Evolutionary conservation across 1,140 invertebrate species (phyloP), one percentile per base, ranked within the genome.

Genomic region (Chymomyza costata): DNA sequence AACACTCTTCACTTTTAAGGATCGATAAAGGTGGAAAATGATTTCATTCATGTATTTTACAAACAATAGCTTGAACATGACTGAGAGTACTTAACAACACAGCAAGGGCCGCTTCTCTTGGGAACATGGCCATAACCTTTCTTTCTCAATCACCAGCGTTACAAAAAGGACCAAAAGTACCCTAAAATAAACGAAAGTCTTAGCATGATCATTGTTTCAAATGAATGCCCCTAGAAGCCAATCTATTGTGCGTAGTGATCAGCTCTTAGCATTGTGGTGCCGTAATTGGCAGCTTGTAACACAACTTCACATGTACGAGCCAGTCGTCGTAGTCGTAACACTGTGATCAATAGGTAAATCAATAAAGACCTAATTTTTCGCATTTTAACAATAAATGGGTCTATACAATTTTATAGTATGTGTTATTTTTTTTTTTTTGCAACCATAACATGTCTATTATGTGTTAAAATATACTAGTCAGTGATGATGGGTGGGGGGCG

Each of bases 21-120:
- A 64, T 67, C 59, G 63, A 54, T 65, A 68, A 67, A 57, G 71
- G 59, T 73, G 63, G 64, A 78, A 78, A 67, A 73, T 78, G 25
- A 78, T 73, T 80, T 63, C 65, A 73, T 80, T 73, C 67, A 80
- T 61, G 54, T 34, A 45, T n/a, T n/a, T 44, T n/a, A 46, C 39
- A 41, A 56, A 78, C 66, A 71, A 71, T 66, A 41, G 38, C 28
- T 32, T 15, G 21, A 31, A 57, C 46, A 53, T 34, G 32, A 37
- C 43, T 28, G 40, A 71, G 40, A 55, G 52, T 80, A 73, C 73
- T 80, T 78, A 78, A 61, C 46, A 52, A 40, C 63, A 58, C 55
- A 66, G 49, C 49, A 48, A 55, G 44, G 13, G 21, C n/a, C n/a
- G n/a, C n/a, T n/a, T n/a, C n/a, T n/a, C n/a, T n/a, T n/a, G n/a